Percentiles rank a stretch among this genome's conserved stretches.
Evolutionary conservation across 1,140 invertebrate genomes (phyloP).

Genomic region (Ylistrum balloti): DNA sequence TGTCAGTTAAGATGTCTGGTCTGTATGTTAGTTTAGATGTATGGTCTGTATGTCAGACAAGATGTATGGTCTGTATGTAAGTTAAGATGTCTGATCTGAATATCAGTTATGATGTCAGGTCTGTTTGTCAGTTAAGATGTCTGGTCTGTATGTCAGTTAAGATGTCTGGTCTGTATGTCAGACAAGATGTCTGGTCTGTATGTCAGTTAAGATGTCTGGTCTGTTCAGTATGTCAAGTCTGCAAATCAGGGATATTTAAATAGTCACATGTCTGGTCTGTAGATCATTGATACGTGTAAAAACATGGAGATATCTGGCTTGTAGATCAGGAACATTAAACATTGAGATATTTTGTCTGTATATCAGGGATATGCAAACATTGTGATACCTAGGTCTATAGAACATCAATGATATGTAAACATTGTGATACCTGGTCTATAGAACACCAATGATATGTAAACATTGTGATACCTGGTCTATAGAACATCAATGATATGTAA

Average conservation of each 20-base stretch:
- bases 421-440: background rate
- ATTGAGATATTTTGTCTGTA: background rate
- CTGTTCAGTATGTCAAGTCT: too few species aligned
- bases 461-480: background rate
- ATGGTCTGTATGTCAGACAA: background rate
- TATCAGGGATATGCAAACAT: background rate
- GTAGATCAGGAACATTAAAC: background rate
- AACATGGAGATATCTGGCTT: background rate
- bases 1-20: background rate
- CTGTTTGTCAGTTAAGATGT: background rate
- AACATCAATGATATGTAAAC: background rate
- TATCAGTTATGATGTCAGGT: background rate
- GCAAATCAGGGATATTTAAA: background rate
- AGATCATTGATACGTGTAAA: background rate
- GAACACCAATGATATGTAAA: background rate
- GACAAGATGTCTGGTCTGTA: background rate
- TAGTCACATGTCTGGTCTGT: background rate
- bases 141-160: background rate
- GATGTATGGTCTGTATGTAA: too few species aligned
- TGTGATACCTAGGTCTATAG: too few species aligned
- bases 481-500: background rate
- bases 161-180: background rate
- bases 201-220: background rate
- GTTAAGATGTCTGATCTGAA: background rate
- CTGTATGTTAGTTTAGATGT: background rate